Evolutionary conservation across 2,113 vertebrate species (phyloP).

Genomic region (Erythrolamprus reginae): DNA sequence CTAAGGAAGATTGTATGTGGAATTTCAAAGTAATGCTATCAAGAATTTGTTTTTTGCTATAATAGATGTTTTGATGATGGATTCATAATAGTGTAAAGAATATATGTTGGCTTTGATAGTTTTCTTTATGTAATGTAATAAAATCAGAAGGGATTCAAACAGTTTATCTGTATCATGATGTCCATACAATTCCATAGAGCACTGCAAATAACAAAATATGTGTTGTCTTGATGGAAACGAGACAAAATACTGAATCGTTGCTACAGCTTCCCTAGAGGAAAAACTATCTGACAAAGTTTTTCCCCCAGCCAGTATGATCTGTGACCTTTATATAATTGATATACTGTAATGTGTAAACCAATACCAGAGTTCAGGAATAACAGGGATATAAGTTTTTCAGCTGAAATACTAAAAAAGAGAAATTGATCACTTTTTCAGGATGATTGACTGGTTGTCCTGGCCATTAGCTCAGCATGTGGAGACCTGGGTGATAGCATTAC

Average conservation of each 20-base stretch:
- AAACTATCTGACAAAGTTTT: not conserved
- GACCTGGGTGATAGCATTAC: conserved; percentile 92
- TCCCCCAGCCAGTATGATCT: not conserved
- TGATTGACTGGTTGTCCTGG: conserved; percentile 99
- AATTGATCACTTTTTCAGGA: conserved; percentile 73
- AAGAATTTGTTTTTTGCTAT: not conserved
- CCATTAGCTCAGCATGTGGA: conserved; percentile 94
- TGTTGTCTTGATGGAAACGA: not conserved
- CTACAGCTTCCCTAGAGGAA: not conserved
- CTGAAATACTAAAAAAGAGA: not conserved
- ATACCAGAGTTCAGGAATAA: not conserved
- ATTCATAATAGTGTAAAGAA: not conserved
- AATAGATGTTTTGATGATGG: not conserved
- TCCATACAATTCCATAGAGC: not conserved
- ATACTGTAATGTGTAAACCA: not conserved
- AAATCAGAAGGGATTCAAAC: not conserved
- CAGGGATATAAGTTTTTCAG: not conserved
- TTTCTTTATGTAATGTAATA: not conserved
- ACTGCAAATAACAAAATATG: not conserved
- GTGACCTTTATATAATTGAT: not conserved
- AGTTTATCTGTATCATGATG: not conserved
- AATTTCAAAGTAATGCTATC: not conserved
- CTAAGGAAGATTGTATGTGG: not conserved
- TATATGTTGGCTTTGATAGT: not conserved
- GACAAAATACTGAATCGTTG: not conserved